Evolutionary conservation across 2,113 vertebrate genomes (phyloP).

Genomic region (Ceyx cyanopectus): DNA sequence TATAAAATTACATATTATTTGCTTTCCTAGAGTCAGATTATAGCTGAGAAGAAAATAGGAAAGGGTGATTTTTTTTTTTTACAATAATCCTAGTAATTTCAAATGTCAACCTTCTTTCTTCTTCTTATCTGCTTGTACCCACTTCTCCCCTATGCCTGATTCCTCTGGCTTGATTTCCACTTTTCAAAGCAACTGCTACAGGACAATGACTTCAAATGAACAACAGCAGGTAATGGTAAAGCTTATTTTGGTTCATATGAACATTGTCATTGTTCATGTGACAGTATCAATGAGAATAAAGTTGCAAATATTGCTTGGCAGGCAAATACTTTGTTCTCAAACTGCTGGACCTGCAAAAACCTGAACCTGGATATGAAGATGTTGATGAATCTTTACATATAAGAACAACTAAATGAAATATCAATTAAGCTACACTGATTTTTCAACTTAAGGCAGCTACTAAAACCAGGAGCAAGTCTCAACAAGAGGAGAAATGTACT

Average conservation of each 20-base stretch:
- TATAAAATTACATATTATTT: not conserved
- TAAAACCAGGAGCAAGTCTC: not conserved
- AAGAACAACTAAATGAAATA: not conserved
- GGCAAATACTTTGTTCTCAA: not conserved
- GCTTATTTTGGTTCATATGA: not conserved
- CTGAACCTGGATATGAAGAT: not conserved
- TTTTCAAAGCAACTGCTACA: not conserved
- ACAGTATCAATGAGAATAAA: not conserved
- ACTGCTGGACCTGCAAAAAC: not conserved
- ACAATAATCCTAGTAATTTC: not conserved
- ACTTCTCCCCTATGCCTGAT: not conserved
- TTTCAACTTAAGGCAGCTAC: not conserved
- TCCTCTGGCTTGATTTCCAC: not conserved
- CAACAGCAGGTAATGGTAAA: rapidly evolving
- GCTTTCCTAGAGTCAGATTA: not conserved
- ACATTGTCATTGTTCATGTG: not conserved
- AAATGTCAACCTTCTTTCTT: not conserved
- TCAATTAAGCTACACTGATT: not conserved
- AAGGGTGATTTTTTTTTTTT: not conserved
- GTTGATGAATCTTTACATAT: not conserved
- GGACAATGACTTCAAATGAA: not conserved
- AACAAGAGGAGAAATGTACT: not conserved
- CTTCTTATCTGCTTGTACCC: not conserved
- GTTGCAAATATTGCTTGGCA: not conserved
- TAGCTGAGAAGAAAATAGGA: not conserved